These are phyloP conservation scores for Epinotia brunnichana DNA, from an alignment of 2,888 invertebrate genomes.

Conservation along the genomic window DNA sequence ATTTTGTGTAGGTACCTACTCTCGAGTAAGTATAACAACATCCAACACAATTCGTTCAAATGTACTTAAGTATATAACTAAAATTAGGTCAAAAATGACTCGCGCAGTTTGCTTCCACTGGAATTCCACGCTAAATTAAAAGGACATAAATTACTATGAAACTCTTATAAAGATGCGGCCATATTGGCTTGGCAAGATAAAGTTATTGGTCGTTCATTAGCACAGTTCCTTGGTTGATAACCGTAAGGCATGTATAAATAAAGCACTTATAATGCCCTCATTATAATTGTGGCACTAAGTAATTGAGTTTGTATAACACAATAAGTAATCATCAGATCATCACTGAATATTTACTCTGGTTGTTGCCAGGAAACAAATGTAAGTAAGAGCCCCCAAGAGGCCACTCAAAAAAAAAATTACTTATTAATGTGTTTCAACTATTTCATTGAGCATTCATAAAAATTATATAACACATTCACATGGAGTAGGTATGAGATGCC, in stretches of 20 bases:
- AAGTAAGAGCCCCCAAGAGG: not conserved
- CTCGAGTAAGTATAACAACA: too few species aligned
- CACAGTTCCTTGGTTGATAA: conserved; percentile 46
- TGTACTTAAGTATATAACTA: not conserved
- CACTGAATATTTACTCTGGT: not conserved
- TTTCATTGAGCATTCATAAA: too few species aligned
- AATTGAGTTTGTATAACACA: conserved; percentile 40
- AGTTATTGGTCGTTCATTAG: conserved; percentile 37
- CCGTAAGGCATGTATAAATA: conserved; percentile 43
- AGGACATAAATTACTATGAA: not conserved
- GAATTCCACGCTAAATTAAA: not conserved
- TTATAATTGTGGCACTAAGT: conserved; percentile 45
- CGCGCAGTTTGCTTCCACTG: conserved; percentile 10
- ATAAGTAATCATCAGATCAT: conserved; percentile 9
- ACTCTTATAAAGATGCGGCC: not conserved
- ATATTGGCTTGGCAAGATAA: not conserved
- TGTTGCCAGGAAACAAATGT: not conserved
- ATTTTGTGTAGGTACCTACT: too few species aligned
- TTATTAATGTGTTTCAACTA: too few species aligned
- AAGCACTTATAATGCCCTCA: conserved; percentile 48
- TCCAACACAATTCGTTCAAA: not conserved
- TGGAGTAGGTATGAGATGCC: too few species aligned
- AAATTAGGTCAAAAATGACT: conserved; percentile 27
- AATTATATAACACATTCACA: too few species aligned
- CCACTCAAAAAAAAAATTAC: too few species aligned